Evolutionary conservation across 2,797 vertebrate species (phyloP), one percentile per base, ranked within the genome.

Genomic region (Streptopelia turtur): DNA sequence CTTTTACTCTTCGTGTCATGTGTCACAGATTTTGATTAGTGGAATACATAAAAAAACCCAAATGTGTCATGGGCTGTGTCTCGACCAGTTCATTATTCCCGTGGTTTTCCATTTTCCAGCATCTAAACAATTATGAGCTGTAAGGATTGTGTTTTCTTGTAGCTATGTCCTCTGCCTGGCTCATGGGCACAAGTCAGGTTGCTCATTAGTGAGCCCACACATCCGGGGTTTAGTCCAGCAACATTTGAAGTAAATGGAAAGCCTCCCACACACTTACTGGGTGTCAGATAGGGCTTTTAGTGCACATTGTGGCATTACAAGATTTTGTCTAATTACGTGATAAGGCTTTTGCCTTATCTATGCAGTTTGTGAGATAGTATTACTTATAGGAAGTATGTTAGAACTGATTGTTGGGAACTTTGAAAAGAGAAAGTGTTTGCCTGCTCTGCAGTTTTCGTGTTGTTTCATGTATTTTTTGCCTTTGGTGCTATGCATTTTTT

Each of bases 121-220:
- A 57, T 69, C 33, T 72, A 31, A 89, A 82, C 60, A 90, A 76
- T 78, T 64, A 68, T 6, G 27, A 91, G 33, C 30, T 77, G 25
- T 63, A 53, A 64, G 20, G 41, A 75, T n/a, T 82, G 39, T 56
- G 31, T 96, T 95, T 93, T 59, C 47, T 85, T 43, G 56, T 47
- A 39, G 55, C 35, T 68, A 8, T 45, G 43, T 90, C 35, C 27
- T 80, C 61, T 83, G 41, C 55, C 57, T 69, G 66, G 59, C 52
- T 94, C 39, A 28, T 50, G 52, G 77, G 86, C 80, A 39, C 33
- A 43, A 90, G 31, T 83, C 43, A 60, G 35, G 25, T 81, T 69
- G 84, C 81, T 96, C 72, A 69, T 94, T 96, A 95, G 87, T 52
- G 78, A 92, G 66, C 87, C 70, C 74, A 78, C 79, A 91, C 68